Evolutionary conservation across 2,888 invertebrate genomes (phyloP).

Genomic region (Spisula solida): DNA sequence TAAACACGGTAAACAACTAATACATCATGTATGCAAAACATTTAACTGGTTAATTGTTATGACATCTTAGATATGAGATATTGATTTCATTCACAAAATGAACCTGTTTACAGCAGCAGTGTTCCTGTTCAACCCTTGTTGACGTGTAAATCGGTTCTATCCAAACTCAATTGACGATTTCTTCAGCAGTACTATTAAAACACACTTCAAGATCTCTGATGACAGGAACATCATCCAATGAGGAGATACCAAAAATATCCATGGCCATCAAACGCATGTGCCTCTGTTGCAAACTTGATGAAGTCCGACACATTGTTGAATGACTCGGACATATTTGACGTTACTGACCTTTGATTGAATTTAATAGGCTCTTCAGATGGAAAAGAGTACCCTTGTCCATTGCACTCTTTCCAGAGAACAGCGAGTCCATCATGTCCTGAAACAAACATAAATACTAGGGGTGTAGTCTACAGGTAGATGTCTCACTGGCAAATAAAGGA

Average conservation of each 20-base stretch:
- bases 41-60: background rate
- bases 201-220: background rate
- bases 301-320: conserved; percentile 61
- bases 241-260: conserved; percentile 23
- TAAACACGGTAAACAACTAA: background rate
- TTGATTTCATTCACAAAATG: background rate
- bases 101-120: conserved; percentile 60
- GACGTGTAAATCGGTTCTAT: background rate
- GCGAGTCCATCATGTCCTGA: conserved; percentile 60
- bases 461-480: background rate
- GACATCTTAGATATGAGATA: background rate
- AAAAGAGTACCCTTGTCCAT: conserved; percentile 67
- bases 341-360: conserved; percentile 52
- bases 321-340: conserved; percentile 53
- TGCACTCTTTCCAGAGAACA: conserved; percentile 54
- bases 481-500: background rate
- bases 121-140: conserved; percentile 8
- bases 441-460: background rate
- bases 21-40: background rate
- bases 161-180: conserved; percentile 51
- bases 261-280: conserved; percentile 49
- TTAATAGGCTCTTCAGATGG: conserved; percentile 56
- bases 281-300: conserved; percentile 47
- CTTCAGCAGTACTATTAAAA: background rate
- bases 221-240: background rate